Evolutionary conservation across 2,797 vertebrate genomes (phyloP), one percentile per base, ranked within the genome.

Genomic region (Craterocephalus amniculus): DNA sequence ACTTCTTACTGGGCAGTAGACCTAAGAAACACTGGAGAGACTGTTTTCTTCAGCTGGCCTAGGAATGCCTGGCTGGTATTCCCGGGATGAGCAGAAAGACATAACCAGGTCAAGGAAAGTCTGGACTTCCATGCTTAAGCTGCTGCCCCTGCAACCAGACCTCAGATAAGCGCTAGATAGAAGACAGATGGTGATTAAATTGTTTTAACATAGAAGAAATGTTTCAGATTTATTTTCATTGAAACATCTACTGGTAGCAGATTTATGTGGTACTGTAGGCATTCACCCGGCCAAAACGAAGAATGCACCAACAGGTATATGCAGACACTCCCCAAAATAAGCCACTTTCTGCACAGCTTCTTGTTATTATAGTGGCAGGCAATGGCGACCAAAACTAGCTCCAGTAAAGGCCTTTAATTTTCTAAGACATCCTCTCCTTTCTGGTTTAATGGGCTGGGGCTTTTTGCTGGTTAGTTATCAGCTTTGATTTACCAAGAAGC

Each of bases 391-490:
- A 13, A 40, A 71, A 80, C 68, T 26, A 58, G 76, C 75, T 63
- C 78, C 75, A 34, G 84, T 77, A 86, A 82, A 83, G 69, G 69
- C 74, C 82, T 84, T 85, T 91, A 72, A 92, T 91, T 87, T 90
- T 83, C 80, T 65, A 69, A 80, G 66, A 73, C 79, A 83, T 78
- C 78, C 77, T 35, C 83, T 86, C 56, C 67, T 87, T 80, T 86
- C 74, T 64, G 35, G 40, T 78, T 81, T 90, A 92, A 90, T 88
- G 77, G 83, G 72, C 58, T 63, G 45, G 34, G 63, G 69, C 70
- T 84, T 79, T 78, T 74, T 82, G 60, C 78, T 63, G 67, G 66
- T 76, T 85, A 70, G 68, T 89, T 88, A 79, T 81, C 74, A 32
- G 70, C 82, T 89, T 80, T 88, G 76, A 90, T 89, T 90, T 20